Percentiles rank a stretch among this genome's conserved stretches.
These are phyloP conservation scores for Polyommatus iphigenia DNA, from an alignment of 2,888 invertebrate genomes.

Conservation along the genomic window DNA sequence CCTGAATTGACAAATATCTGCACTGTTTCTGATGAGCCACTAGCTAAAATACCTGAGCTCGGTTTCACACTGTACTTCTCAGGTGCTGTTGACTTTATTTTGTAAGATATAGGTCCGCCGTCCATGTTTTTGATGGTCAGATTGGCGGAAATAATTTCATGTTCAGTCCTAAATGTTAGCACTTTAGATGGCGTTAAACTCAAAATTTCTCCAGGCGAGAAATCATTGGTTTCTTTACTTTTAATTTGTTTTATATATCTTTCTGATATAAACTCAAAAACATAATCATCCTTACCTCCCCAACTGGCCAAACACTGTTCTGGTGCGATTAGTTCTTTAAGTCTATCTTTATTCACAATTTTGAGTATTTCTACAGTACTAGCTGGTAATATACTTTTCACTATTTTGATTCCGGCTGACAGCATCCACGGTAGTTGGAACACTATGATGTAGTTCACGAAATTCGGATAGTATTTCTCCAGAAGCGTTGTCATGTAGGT, in stretches of 20 bases:
- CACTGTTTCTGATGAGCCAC: slow-evolving; percentile 80
- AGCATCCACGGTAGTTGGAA: slow-evolving; percentile 95
- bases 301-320: slow-evolving; percentile 85
- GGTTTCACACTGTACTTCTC: slow-evolving; percentile 94
- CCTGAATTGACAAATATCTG: slow-evolving; percentile 85
- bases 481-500: slow-evolving; percentile 89
- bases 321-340: slow-evolving; percentile 85
- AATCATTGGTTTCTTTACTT: slow-evolving; percentile 38
- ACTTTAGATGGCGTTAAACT: slow-evolving; percentile 81
- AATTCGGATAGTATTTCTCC: slow-evolving; percentile 90
- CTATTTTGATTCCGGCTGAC: slow-evolving; percentile 91
- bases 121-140: slow-evolving; percentile 83
- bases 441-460: slow-evolving; percentile 90
- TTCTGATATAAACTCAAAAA: slow-evolving; percentile 83
- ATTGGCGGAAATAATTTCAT: slow-evolving; percentile 80
- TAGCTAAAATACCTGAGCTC: slow-evolving; percentile 84
- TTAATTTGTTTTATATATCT: slow-evolving; percentile 47
- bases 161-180: slow-evolving; percentile 82
- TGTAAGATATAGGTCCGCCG: slow-evolving; percentile 53
- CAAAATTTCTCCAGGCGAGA: slow-evolving; percentile 65
- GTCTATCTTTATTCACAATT: slow-evolving; percentile 85
- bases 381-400: slow-evolving; percentile 89
- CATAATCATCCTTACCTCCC: slow-evolving; percentile 87
- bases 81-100: slow-evolving; percentile 95
- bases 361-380: slow-evolving; percentile 91